These are phyloP conservation scores for Brenthis daphne DNA, from an alignment of 2,888 invertebrate species.

Conservation along the genomic window DNA sequence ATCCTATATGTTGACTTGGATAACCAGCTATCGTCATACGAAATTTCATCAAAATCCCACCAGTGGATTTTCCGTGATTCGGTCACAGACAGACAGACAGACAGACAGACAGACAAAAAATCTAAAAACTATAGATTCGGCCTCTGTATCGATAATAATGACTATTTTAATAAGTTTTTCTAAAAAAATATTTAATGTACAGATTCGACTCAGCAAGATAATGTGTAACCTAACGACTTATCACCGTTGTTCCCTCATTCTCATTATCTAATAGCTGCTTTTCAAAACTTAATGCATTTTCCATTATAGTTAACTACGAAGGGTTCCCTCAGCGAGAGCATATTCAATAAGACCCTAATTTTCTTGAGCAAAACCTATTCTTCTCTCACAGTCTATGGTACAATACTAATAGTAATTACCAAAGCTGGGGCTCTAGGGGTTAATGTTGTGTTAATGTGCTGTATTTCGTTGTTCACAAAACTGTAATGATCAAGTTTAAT, in stretches of 20 bases:
- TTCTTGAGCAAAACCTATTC: constrained; percentile 40
- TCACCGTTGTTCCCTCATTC: not conserved
- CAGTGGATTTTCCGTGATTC: too few relatives aligned
- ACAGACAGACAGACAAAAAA: too few relatives aligned
- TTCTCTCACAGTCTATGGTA: constrained; percentile 24
- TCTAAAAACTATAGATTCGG: too few relatives aligned
- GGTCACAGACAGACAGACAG: too few relatives aligned
- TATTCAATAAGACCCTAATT: constrained; percentile 44
- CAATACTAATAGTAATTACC: constrained; percentile 40
- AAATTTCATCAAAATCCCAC: too few relatives aligned
- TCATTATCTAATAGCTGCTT: constrained; percentile 1
- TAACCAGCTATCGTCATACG: too few relatives aligned
- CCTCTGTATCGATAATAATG: too few relatives aligned
- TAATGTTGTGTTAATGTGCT: constrained; percentile 37
- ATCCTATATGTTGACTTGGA: too few relatives aligned
- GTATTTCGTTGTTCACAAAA: constrained; percentile 35
- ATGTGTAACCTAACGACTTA: not conserved
- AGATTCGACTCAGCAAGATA: too few relatives aligned
- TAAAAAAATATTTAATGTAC: too few relatives aligned
- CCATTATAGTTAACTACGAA: not conserved
- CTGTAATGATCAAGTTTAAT: constrained; percentile 25
- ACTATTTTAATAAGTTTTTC: too few relatives aligned
- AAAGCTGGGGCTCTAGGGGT: constrained; percentile 29
- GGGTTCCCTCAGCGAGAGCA: constrained; percentile 22
- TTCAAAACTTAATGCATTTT: constrained; percentile 10